phyloP scores from a whole-genome alignment of 2,113 vertebrate genomes.

The Microcebus murinus region DNA sequence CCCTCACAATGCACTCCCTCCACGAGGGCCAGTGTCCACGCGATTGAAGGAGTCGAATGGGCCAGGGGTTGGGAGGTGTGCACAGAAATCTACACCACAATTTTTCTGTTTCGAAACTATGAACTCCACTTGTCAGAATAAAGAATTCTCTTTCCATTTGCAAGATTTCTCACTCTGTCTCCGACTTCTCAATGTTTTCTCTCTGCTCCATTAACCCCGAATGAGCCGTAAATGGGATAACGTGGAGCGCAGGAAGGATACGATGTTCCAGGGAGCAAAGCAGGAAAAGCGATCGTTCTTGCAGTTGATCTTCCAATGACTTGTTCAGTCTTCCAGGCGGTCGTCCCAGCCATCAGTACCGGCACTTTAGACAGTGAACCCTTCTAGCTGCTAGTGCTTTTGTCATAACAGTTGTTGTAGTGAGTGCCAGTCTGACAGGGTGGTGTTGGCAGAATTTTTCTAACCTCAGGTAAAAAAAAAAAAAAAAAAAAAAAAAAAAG shows the following conservation, averaged over 20 bases:
- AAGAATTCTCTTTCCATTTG: conserved; percentile 67
- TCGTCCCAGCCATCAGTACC: not conserved
- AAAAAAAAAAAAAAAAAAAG: not conserved
- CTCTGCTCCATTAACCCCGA: conserved; percentile 66
- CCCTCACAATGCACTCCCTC: conserved; percentile 12
- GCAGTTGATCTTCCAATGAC: conserved; percentile 16
- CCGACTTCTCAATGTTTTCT: conserved; percentile 55
- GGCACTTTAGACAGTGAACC: not conserved
- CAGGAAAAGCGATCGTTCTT: not conserved
- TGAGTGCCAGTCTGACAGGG: conserved; percentile 29
- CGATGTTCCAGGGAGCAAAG: not conserved
- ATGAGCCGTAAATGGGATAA: conserved; percentile 66
- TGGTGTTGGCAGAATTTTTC: conserved; percentile 41
- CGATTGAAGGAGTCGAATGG: conserved; percentile 27
- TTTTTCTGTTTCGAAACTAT: conserved; percentile 55
- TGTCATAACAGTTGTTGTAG: not conserved
- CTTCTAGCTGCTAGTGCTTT: conserved; percentile 12
- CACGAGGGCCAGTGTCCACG: not conserved
- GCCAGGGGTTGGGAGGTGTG: not conserved
- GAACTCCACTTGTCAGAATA: conserved; percentile 49
- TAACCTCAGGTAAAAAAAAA: not conserved
- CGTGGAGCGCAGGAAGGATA: not conserved
- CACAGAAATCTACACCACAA: conserved; percentile 14
- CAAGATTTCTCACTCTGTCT: conserved; percentile 63
- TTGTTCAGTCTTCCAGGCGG: conserved; percentile 55